Evolutionary conservation across 2,888 invertebrate genomes (phyloP), one percentile per base, ranked within the genome.

Genomic region (Azorinus chamasolen): DNA sequence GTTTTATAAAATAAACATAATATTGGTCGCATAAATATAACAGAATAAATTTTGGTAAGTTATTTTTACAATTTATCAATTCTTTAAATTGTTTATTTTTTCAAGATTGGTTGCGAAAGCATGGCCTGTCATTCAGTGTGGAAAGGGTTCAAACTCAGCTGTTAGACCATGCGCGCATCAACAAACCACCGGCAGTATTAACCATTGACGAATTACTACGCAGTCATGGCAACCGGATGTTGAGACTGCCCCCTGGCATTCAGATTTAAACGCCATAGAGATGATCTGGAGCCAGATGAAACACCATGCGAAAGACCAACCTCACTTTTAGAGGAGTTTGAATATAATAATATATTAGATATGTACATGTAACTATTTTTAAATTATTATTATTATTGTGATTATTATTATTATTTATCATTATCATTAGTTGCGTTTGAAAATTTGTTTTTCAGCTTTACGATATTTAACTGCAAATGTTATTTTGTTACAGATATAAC

Each of bases 221-320:
- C 39, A 5, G 37, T 0, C 18, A 73, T 22, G 68, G 73, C 14
- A 62, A 74, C 25, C 62, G 68, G 32, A 39, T 57, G 24, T 53
- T 74, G 5, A 24, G 57, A 10, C 43, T 74, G 4, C 73, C 66
- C 68, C 66, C 1, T 62, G 63, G 20, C 62, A 55, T 24, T 54
- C 64, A 1, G 59, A 59, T 25, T 62, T 69, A 14, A 69, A 65
- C 25, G 58, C 64, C 12, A 71, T 72, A 10, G 64, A 64, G 32
- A 16, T 64, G 5, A 72, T 64, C 16, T 59, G 53, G 72, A 53
- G 72, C 16, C 58, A 64, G 53, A n/a, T 64, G 16, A 64, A 64
- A 18, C 2, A 27, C 41, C 16, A 45, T 71, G 5, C 45, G 48
- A 0, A 8, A n/a, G 2, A 53, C 24, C 22, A 69, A 61, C 25